Evolutionary conservation across 2,797 vertebrate genomes (phyloP).

Genomic region (Danio kyathit): DNA sequence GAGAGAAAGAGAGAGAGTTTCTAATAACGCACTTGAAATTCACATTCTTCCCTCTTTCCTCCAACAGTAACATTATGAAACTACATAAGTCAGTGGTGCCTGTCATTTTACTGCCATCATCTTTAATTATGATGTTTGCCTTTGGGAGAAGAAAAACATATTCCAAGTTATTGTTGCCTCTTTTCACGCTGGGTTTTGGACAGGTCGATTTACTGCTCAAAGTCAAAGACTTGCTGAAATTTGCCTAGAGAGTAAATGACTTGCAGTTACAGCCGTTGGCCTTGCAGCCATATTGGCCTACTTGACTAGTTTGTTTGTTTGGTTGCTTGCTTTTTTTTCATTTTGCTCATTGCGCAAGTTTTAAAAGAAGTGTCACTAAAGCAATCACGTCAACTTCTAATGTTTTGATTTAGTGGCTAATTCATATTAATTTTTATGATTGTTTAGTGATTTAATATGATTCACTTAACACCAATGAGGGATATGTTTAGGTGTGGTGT

Average conservation of each 20-base stretch:
- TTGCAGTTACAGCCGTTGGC: constrained; percentile 21
- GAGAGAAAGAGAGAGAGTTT: constrained; percentile 53
- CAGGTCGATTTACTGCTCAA: constrained; percentile 21
- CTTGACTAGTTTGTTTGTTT: too few species aligned
- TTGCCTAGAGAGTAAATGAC: constrained; percentile 34
- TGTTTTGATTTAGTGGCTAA: too few species aligned
- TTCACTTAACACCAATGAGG: too few species aligned
- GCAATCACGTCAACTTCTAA: too few species aligned
- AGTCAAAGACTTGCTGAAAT: constrained; percentile 20
- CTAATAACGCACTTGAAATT: constrained; percentile 47
- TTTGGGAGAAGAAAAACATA: constrained; percentile 58
- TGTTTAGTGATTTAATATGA: too few species aligned
- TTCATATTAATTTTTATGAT: too few species aligned
- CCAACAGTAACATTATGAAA: constrained; percentile 61
- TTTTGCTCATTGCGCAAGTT: too few species aligned
- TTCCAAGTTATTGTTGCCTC: constrained; percentile 64
- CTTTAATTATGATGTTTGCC: constrained; percentile 66
- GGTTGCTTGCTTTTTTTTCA: too few species aligned
- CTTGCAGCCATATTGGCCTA: too few species aligned
- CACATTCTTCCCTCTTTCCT: constrained; percentile 32
- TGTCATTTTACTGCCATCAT: constrained; percentile 54
- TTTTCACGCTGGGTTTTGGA: constrained; percentile 57
- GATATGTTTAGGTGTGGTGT: too few species aligned
- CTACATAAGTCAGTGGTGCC: constrained; percentile 49
- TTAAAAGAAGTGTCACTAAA: too few species aligned